Evolutionary conservation across 2,113 vertebrate genomes (phyloP), one percentile per base, ranked within the genome.

Genomic region (Perccottus glenii): DNA sequence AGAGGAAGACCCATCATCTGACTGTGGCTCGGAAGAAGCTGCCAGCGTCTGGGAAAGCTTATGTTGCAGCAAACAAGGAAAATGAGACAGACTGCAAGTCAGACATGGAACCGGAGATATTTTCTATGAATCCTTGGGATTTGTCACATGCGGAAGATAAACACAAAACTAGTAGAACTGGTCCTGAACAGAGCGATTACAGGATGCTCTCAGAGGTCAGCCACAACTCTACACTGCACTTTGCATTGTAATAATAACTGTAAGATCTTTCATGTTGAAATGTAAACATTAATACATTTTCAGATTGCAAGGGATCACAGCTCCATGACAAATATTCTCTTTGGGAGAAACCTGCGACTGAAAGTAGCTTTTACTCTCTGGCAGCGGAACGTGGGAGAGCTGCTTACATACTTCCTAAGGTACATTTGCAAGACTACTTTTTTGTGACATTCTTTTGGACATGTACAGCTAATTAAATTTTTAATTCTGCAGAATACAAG

Each of bases 341-440:
- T 95, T 90, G 95, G 93, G 88, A 94, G 96, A 87, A 93, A 95
- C 81, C 91, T 98, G 71, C 92, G 94, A 74, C 84, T 98, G 59
- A 97, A 95, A 14, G 95, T 98, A 82, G 96, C 95, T 87, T 92
- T 95, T 85, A 96, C 95, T 2, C 88, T 98, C 70, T 98, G 96
- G 96, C 91, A 92, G 85, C 94, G 94, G 91, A 96, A 94, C 88
- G 89, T 94, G 81, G 95, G 92, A 83, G 96, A 98, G 80, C 88
- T 98, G 65, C 85, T 97, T 85, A 94, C 95, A 63, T 98, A 96
- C 73, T 93, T 98, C 84, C 83, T 96, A 64, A 97, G 94, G 96
- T 96, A 92, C 0, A 7, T 14, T n/a, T 6, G 1, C 48, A 36
- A 2, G 3, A 16, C 43, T 62, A 1, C 5, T 67, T 46, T 56